Percentiles rank a stretch among this genome's conserved stretches.
phyloP scores from a whole-genome alignment of 2,113 vertebrate genomes.

The Neofelis nebulosa region DNA sequence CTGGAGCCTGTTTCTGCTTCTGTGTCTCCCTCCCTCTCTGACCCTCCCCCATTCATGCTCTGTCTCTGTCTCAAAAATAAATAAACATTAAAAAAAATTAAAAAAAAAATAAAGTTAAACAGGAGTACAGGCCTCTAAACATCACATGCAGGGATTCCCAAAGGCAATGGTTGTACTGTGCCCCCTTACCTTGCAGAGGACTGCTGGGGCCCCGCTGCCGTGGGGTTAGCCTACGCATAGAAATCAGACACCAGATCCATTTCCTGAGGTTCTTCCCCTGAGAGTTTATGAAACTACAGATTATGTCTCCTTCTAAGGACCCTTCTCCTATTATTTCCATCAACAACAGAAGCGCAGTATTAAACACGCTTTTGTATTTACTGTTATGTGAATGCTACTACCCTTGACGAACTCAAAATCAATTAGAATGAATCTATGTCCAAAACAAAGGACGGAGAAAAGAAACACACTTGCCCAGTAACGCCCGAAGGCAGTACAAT shows the following conservation, averaged over 20 bases:
- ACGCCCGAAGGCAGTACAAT: accelerated
- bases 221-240: neutral
- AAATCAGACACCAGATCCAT: neutral
- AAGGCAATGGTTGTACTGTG: neutral
- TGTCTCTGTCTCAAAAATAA: no score
- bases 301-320: neutral
- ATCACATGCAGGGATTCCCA: no score
- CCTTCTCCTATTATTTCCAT: neutral
- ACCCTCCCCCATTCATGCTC: no score
- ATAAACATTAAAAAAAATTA: no score
- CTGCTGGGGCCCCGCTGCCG: accelerated
- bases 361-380: neutral
- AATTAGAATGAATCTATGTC: neutral
- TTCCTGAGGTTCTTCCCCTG: neutral
- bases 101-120: neutral
- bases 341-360: no score
- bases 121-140: neutral
- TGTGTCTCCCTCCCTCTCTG: no score
- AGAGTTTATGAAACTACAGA: neutral
- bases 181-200: no score
- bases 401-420: neutral
- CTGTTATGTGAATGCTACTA: neutral
- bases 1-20: no score
- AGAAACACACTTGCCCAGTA: neutral
- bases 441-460: neutral